Conservation (phyloP, 1,140 invertebrate species). For the Thaumetopoea pityocampa region DNA sequence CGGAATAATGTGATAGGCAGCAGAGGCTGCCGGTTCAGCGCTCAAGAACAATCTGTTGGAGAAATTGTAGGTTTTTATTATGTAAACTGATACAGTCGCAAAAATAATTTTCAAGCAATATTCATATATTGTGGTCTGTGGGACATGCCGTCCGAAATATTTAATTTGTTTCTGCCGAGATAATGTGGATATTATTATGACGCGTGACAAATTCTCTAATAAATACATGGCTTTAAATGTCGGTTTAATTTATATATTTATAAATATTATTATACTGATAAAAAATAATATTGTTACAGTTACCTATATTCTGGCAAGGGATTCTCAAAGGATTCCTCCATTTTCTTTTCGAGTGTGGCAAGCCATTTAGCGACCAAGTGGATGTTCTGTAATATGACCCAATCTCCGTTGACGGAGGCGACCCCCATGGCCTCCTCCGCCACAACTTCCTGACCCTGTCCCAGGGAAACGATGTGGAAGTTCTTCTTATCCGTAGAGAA, state of each 20-base stretch:
- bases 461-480: constrained; percentile 95
- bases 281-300: not conserved
- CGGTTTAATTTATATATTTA: too few relatives aligned
- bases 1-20: constrained; percentile 77
- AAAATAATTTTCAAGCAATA: too few relatives aligned
- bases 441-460: constrained; percentile 95
- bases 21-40: constrained; percentile 77
- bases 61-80: too few relatives aligned
- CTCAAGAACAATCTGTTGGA: constrained; percentile 79
- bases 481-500: constrained; percentile 88
- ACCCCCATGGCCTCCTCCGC: constrained; percentile 91
- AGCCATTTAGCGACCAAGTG: constrained; percentile 95
- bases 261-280: too few relatives aligned
- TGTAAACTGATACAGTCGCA: too few relatives aligned
- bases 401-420: constrained; percentile 88
- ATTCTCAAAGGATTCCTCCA: constrained; percentile 85
- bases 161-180: too few relatives aligned
- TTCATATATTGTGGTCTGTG: too few relatives aligned
- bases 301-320: constrained; percentile 83
- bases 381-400: constrained; percentile 95
- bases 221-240: too few relatives aligned
- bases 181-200: too few relatives aligned
- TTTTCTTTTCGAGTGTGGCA: constrained; percentile 90
- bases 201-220: too few relatives aligned
- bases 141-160: too few relatives aligned